Base-by-base conservation (phyloP, 2,797 vertebrate species). In the Taenioides sp. region DNA sequence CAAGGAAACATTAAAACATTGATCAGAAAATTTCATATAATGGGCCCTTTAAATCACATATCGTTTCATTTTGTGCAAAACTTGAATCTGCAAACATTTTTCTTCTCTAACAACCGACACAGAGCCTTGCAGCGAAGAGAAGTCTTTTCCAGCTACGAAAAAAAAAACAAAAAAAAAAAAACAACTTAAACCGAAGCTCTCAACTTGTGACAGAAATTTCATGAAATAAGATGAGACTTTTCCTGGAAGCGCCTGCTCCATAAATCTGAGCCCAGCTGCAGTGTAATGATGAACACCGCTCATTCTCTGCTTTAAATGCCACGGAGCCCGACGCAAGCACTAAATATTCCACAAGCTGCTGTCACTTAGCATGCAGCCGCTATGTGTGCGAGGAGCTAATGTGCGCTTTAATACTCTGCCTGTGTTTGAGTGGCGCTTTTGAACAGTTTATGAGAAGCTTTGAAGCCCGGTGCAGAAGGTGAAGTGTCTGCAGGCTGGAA, bases 221-320 rank as follows among this genome's bases (percentile, higher is more conserved):
- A 75, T 7, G 5, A 63, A 76, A 63, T 23, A 4, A 37, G 23
- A 77, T 68, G 72, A 11, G 64, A 25, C 74, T 61, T 60, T 63
- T 40, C 52, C 54, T 50, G 68, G 70, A 66, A 81, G 18, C 75
- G n/a, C 72, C 49, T 77, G 59, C 25, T 2, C 79, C 75, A 83
- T 87, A 88, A 86, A 87, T 88, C 87, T 77, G 23, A 61, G 37
- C 88, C 74, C 86, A 86, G 85, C 86, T 82, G 85, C 82, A 20
- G 4, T 11, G 62, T 70, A 63, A 17, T 37, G 73, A 79, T 64
- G 62, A 86, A 75, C 78, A 10, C 63, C 73, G 0, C 28, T 23
- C 65, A 50, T 31, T 72, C 66, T 16, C 74, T 79, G 78, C 75
- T 72, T 78, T 83, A 89, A 90, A 90, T 86, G 90, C 72, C 87